Conservation (phyloP, 2,797 vertebrate genomes). For the Anolis apletophallus region DNA sequence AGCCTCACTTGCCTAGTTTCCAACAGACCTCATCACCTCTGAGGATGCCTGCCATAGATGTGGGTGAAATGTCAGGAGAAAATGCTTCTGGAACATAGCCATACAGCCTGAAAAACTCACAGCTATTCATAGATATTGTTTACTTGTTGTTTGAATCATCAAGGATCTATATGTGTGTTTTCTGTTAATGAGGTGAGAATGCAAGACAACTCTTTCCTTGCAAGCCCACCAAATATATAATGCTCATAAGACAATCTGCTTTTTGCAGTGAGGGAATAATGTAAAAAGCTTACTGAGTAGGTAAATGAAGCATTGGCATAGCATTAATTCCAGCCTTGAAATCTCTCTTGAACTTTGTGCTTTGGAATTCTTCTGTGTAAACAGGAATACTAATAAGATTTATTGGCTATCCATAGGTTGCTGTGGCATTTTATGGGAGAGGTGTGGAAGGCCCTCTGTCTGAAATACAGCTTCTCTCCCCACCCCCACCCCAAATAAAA, state of each 20-base stretch:
- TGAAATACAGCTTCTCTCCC: background rate
- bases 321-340: conserved; percentile 1
- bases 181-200: background rate
- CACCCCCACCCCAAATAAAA: too few species aligned
- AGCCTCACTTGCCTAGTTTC: too few species aligned
- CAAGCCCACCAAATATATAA: background rate
- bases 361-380: conserved; percentile 11
- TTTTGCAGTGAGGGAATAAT: background rate
- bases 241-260: background rate
- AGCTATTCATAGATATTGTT: background rate
- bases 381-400: background rate
- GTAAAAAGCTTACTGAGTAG: background rate
- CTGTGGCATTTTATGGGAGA: too few species aligned
- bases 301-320: background rate
- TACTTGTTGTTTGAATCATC: background rate
- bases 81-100: too few species aligned
- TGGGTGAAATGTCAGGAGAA: too few species aligned
- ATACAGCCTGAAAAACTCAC: too few species aligned
- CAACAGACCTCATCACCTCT: too few species aligned
- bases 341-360: background rate
- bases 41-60: too few species aligned
- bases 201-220: background rate
- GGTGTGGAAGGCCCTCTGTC: background rate
- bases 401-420: conserved; percentile 7
- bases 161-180: background rate